A percentile compares a stretch with the other conserved stretches of the same genome.
Conservation (phyloP, 2,113 vertebrate genomes). For the Corythoichthys intestinalis region DNA sequence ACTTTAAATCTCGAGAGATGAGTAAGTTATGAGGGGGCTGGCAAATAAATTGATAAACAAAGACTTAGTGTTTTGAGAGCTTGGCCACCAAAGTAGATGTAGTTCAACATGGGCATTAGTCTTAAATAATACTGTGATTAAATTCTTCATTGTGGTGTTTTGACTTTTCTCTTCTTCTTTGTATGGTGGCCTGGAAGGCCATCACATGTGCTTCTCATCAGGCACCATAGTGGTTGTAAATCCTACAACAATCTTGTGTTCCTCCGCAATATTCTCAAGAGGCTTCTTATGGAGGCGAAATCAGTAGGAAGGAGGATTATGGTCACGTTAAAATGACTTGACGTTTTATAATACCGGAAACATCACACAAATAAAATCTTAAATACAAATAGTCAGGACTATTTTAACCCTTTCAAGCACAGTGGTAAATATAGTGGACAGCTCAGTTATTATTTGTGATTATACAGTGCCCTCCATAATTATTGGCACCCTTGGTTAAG, state of each 20-base stretch:
- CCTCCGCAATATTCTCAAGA: not conserved
- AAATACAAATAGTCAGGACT: not conserved
- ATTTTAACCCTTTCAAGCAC: not conserved
- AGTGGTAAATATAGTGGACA: too few relatives aligned
- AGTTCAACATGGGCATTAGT: not conserved
- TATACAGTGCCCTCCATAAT: too few relatives aligned
- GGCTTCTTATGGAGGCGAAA: not conserved
- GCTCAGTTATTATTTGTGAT: too few relatives aligned
- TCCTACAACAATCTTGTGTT: not conserved
- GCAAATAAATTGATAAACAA: slow-evolving; percentile 10
- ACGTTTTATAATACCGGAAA: not conserved
- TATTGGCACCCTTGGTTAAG: too few relatives aligned
- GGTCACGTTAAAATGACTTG: not conserved
- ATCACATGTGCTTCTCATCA: slow-evolving; percentile 2
- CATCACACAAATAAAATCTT: not conserved
- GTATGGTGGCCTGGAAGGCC: slow-evolving; percentile 3
- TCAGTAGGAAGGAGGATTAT: slow-evolving; percentile 13
- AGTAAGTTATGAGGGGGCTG: not conserved
- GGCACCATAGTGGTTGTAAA: not conserved
- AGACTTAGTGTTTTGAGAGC: not conserved
- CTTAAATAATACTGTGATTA: not conserved
- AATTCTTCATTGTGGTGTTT: slow-evolving; percentile 2
- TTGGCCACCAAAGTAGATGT: slow-evolving; percentile 1
- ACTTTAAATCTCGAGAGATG: not conserved
- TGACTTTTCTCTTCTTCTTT: not conserved